These are phyloP conservation scores for Acanthurus leucopareius DNA, from an alignment of 2,797 vertebrate genomes.

Conservation along the genomic window DNA sequence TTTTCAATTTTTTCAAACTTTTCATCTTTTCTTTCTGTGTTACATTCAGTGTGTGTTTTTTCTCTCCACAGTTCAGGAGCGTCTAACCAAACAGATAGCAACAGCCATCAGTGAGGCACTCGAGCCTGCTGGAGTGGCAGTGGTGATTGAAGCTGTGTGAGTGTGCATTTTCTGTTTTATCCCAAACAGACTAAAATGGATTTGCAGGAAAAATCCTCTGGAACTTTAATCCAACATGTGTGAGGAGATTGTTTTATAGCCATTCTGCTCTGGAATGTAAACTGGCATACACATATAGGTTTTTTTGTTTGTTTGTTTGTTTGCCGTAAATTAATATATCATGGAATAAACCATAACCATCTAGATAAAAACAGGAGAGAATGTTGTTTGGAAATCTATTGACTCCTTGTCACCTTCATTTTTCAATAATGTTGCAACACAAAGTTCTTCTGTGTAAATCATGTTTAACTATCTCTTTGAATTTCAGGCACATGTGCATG, in stretches of 20 bases:
- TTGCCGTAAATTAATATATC: background rate
- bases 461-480: background rate
- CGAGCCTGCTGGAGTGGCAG: slow-evolving; percentile 79
- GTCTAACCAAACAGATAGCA: slow-evolving; percentile 84
- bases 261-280: background rate
- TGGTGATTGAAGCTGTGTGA: slow-evolving; percentile 82
- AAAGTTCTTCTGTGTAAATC: background rate
- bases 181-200: background rate
- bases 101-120: slow-evolving; percentile 79
- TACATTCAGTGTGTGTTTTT: background rate
- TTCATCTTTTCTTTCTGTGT: background rate
- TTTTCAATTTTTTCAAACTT: background rate
- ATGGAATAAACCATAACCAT: too few species aligned
- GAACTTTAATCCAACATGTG: background rate
- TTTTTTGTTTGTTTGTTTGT: background rate
- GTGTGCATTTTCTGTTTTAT: slow-evolving; percentile 30
- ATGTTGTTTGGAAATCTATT: background rate
- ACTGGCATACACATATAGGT: background rate
- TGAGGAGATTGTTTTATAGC: background rate
- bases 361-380: background rate
- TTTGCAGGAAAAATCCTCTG: background rate
- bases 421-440: background rate
- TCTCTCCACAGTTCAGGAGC: slow-evolving; percentile 80
- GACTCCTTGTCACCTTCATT: background rate
- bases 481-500: slow-evolving; percentile 26